Percentiles rank a stretch among this genome's conserved stretches.
These are phyloP conservation scores for Dryococelus australis DNA, from an alignment of 2,888 invertebrate genomes.

Conservation along the genomic window DNA sequence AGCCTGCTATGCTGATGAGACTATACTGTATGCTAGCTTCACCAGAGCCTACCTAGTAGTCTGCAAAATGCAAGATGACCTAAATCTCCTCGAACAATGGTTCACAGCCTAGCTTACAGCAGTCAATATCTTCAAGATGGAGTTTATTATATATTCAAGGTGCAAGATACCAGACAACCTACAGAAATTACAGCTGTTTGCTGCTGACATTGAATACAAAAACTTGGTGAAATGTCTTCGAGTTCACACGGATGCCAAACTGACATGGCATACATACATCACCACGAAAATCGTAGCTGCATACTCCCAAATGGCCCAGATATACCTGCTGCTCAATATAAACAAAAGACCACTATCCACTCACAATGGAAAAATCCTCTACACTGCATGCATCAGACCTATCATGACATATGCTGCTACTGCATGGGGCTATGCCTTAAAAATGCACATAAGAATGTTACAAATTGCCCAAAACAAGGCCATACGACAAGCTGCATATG, in stretches of 20 bases:
- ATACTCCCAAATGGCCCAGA: neutral
- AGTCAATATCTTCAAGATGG: slow-evolving; percentile 3
- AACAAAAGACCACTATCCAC: neutral
- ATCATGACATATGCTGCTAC: neutral
- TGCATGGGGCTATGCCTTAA: neutral
- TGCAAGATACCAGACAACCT: neutral
- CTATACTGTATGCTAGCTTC: neutral
- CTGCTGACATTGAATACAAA: neutral
- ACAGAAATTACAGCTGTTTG: neutral
- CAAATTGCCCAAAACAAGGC: neutral
- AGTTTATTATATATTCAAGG: neutral
- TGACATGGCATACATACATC: neutral
- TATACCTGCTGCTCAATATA: neutral
- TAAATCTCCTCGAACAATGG: slow-evolving; percentile 29
- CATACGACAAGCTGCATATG: neutral
- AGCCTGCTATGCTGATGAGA: slow-evolving; percentile 32
- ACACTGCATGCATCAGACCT: neutral
- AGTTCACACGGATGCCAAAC: slow-evolving; percentile 22
- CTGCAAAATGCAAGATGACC: slow-evolving; percentile 12
- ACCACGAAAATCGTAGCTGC: neutral
- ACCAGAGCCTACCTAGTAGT: neutral
- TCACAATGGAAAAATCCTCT: neutral
- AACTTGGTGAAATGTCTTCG: neutral
- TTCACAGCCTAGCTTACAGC: neutral
- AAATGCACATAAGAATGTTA: neutral